Percentiles rank a stretch among this genome's conserved stretches.
Conservation (phyloP, 2,797 vertebrate genomes). For the Syngnathus acus region DNA sequence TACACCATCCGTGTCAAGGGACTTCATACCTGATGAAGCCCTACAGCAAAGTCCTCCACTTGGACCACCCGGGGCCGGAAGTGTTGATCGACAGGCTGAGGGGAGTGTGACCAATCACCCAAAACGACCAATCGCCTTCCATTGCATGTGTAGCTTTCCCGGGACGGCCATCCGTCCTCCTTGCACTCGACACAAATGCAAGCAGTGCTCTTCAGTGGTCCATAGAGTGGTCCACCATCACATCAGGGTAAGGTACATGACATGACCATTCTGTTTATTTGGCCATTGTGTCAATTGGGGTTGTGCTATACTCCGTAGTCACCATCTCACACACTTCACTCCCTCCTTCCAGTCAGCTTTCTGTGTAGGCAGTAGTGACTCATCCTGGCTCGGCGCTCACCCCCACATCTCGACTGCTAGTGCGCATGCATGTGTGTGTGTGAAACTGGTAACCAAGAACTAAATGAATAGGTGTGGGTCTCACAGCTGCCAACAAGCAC, state of each 20-base stretch:
- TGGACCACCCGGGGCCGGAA: constrained; percentile 13
- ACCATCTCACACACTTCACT: constrained; percentile 39
- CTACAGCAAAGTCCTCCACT: constrained; percentile 64
- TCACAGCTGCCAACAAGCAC: constrained; percentile 31
- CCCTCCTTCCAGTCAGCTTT: constrained; percentile 53
- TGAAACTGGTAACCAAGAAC: constrained; percentile 40
- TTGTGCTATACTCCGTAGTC: constrained; percentile 16
- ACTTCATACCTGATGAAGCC: constrained; percentile 70
- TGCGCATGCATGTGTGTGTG: neutral
- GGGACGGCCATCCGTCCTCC: constrained; percentile 27
- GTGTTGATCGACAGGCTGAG: constrained; percentile 64
- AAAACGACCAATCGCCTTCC: constrained; percentile 52
- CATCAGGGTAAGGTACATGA: constrained; percentile 61
- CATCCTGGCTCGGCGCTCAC: constrained; percentile 62
- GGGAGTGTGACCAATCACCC: constrained; percentile 27
- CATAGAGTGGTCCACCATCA: constrained; percentile 47
- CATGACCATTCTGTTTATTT: neutral
- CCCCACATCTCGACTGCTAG: constrained; percentile 38
- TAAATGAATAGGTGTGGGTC: constrained; percentile 38
- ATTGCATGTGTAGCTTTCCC: constrained; percentile 45
- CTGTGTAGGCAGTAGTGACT: constrained; percentile 72
- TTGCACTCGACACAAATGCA: constrained; percentile 38
- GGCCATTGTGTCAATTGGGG: neutral
- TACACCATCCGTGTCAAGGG: constrained; percentile 69
- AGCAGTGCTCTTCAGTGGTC: constrained; percentile 28